These are phyloP conservation scores for Epicauta chinensis DNA, from an alignment of 1,140 invertebrate genomes.

Conservation along the genomic window DNA sequence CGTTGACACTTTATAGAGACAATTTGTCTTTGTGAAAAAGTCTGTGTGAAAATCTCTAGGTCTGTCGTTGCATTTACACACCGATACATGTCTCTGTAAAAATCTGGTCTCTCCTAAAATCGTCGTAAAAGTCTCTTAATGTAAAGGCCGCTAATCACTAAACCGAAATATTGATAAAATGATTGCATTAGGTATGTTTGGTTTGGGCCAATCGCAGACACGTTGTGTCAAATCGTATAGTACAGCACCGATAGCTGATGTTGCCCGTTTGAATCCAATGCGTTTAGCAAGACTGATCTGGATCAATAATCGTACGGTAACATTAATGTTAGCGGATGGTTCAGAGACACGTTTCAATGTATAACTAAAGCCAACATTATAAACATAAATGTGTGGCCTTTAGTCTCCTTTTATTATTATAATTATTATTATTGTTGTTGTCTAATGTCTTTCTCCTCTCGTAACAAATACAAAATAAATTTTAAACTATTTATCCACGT, in stretches of 20 bases:
- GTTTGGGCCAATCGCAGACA: conserved; percentile 83
- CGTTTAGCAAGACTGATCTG: conserved; percentile 83
- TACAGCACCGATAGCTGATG: conserved; percentile 84
- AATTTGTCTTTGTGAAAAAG: too few species aligned
- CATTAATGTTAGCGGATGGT: conserved; percentile 86
- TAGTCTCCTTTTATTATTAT: background rate
- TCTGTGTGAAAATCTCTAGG: too few species aligned
- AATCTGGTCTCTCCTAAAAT: too few species aligned
- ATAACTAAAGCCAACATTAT: conserved; percentile 43
- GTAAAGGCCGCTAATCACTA: too few species aligned
- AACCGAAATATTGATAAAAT: too few species aligned
- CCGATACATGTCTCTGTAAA: too few species aligned
- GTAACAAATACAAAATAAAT: too few species aligned
- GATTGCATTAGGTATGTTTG: conserved; percentile 89
- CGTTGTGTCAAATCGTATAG: conserved; percentile 90
- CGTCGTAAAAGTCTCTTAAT: too few species aligned
- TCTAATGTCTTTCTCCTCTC: background rate
- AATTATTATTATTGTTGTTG: conserved; percentile 22
- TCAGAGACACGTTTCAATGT: conserved; percentile 87
- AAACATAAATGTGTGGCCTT: conserved; percentile 22
- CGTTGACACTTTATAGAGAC: too few species aligned
- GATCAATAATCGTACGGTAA: conserved; percentile 88
- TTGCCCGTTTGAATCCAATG: conserved; percentile 77
- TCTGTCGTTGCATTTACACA: too few species aligned
- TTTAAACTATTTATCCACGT: too few species aligned